Conservation (phyloP, 1,140 invertebrate genomes). For the Rhyacophila brunnea region DNA sequence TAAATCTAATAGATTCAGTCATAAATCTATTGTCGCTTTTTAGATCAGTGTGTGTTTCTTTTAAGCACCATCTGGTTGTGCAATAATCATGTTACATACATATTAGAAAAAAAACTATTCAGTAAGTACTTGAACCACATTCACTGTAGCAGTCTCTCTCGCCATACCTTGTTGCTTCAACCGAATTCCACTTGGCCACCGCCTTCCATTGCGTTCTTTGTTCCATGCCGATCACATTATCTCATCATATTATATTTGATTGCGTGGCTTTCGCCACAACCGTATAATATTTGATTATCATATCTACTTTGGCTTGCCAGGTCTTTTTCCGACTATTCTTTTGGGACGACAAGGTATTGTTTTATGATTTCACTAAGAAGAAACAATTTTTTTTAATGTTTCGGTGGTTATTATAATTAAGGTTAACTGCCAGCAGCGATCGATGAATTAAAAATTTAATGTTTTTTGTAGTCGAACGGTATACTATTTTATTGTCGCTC, state of each 20-base stretch:
- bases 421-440: background rate
- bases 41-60: no score
- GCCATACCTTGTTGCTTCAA: no score
- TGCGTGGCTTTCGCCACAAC: constrained; percentile 6
- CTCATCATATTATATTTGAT: background rate
- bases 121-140: no score
- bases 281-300: constrained; percentile 20
- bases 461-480: background rate
- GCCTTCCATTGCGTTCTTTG: no score
- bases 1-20: no score
- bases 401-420: background rate
- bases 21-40: no score
- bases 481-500: background rate
- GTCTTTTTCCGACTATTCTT: constrained; percentile 34
- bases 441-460: background rate
- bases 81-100: no score
- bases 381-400: background rate
- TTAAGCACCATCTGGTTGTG: no score
- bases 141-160: no score
- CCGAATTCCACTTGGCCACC: no score
- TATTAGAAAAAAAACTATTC: no score
- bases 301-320: constrained; percentile 35
- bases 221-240: no score
- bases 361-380: constrained; percentile 13
- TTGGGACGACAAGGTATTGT: constrained; percentile 35